Percentiles rank a stretch among this genome's conserved stretches.
Conservation (phyloP, 1,140 invertebrate genomes). For the Catajapyx aquilonaris region DNA sequence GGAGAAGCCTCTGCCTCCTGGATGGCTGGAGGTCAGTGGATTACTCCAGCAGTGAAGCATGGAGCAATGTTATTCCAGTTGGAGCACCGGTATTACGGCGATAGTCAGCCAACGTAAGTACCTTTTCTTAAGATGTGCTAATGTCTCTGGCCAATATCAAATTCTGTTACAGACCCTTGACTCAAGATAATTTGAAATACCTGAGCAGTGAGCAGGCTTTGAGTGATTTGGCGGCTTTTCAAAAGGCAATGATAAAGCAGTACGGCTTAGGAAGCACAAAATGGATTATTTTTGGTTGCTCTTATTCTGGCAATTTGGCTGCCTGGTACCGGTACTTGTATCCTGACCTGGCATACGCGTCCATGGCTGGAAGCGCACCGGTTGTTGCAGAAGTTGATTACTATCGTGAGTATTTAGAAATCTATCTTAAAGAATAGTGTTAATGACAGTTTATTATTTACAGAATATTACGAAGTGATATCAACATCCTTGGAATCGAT, state of each 20-base stretch:
- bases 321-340: background rate
- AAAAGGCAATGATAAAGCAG: background rate
- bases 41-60: conserved; percentile 20
- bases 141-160: too few relatives aligned
- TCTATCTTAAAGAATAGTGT: too few relatives aligned
- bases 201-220: background rate
- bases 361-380: conserved; percentile 25
- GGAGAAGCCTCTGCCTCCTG: conserved; percentile 25
- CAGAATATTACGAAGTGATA: too few relatives aligned
- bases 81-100: conserved; percentile 36
- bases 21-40: conserved; percentile 26
- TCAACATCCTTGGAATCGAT: too few relatives aligned
- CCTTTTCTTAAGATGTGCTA: too few relatives aligned
- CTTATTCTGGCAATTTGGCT: background rate
- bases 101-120: conserved; percentile 32
- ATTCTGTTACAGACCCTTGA: background rate
- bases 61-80: conserved; percentile 27
- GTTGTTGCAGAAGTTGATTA: conserved; percentile 23
- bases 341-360: conserved; percentile 4
- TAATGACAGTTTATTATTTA: too few relatives aligned
- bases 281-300: background rate
- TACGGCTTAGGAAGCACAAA: background rate
- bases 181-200: background rate
- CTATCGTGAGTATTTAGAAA: too few relatives aligned
- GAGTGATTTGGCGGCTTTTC: background rate